A percentile compares a stretch with the other conserved stretches of the same genome.
Evolutionary conservation across 2,888 invertebrate species (phyloP).

Genomic region (Altica lythri): DNA sequence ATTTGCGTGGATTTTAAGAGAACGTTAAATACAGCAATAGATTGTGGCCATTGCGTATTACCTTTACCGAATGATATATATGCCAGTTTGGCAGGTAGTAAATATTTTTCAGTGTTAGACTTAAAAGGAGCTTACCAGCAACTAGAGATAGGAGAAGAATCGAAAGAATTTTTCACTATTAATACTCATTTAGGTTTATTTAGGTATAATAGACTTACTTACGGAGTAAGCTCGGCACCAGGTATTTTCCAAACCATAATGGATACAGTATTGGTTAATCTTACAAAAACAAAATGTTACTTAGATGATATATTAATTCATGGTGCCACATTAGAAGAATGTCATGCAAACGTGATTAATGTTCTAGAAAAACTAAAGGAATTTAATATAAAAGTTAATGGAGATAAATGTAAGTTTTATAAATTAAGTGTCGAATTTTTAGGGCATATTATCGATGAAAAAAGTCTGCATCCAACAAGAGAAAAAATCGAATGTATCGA

Average conservation of each 20-base stretch:
- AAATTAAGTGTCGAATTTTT: conserved; percentile 11
- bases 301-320: conserved; percentile 1
- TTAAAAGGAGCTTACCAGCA: conserved; percentile 5
- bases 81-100: conserved; percentile 1
- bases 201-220: conserved; percentile 14
- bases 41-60: conserved; percentile 44
- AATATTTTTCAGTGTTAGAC: conserved; percentile 5
- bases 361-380: not conserved
- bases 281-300: not conserved
- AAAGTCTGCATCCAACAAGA: conserved; percentile 17
- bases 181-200: conserved; percentile 19
- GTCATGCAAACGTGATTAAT: not conserved
- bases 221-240: conserved; percentile 15
- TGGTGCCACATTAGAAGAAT: not conserved
- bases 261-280: conserved; percentile 1
- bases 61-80: conserved; percentile 46
- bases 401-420: not conserved
- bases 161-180: conserved; percentile 17
- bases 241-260: conserved; percentile 15
- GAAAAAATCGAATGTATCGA: conserved; percentile 22
- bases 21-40: conserved; percentile 40
- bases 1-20: conserved; percentile 40
- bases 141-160: conserved; percentile 12
- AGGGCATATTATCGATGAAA: conserved; percentile 13
- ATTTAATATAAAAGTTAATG: conserved; percentile 1